Base-by-base conservation (phyloP, 2,113 vertebrate genomes). In the Aspiorhynchus laticeps region DNA sequence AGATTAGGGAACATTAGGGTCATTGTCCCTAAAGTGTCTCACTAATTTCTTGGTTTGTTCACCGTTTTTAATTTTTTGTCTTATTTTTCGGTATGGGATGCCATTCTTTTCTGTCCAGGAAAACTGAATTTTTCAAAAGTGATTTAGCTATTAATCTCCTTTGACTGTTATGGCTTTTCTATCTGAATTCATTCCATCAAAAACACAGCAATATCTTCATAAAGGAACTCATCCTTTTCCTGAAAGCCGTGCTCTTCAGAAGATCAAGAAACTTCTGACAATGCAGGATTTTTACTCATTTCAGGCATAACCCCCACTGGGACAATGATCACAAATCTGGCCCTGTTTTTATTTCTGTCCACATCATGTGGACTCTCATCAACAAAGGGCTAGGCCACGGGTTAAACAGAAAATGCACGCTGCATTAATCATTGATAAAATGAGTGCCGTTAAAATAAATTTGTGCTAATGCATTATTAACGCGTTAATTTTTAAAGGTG, bases 141-240 rank as follows among this genome's bases (percentile, higher is more conserved):
- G 2, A 43, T 43, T 75, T 75, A 0, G 0, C 10, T 10, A 1
- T 2, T 7, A 26, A 74, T 12, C 0, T 1, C 0, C 69, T 38
- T 74, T 21, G 1, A 10, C 5, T n/a, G 3, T 10, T 26, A 43
- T 24, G 0, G 10, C 0, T 12, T 1, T 0, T 6, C 0, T 2
- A n/a, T 74, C 19, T 2, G 38, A 43, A 5, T 7, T 0, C 0
- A 14, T 48, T 76, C 38, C 74, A 48, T 76, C 48, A 8, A 76
- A 7, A 76, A 1, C 0, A 76, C n/a, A 76, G 74, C n/a, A 59
- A 59, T 59, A 9, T 24, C 53, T 7, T 59, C 6, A 59, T 59
- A 59, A 0, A 19, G 19, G 5, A 76, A 0, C 24, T 5, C 3
- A 17, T 76, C 41, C 5, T 46, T 46, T 43, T 0, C 11, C 6